phyloP scores from a whole-genome alignment of 2,113 vertebrate species.

The Macrotis lagotis region DNA sequence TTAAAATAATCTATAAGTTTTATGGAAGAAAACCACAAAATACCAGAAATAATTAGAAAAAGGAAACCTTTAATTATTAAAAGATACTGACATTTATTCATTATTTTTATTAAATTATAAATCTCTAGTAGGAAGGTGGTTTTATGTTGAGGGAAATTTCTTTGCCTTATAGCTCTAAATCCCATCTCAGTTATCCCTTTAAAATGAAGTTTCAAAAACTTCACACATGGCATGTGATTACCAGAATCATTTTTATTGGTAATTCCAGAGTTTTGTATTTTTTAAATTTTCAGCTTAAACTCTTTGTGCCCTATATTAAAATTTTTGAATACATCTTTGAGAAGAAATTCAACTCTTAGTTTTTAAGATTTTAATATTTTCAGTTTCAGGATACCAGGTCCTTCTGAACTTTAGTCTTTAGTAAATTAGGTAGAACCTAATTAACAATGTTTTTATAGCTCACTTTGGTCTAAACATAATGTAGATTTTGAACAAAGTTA shows the following conservation, averaged over 20 bases:
- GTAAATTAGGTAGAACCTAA: constrained; percentile 45
- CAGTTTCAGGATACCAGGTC: background rate
- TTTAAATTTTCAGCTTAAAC: background rate
- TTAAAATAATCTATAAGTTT: constrained; percentile 39
- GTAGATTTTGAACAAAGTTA: constrained; percentile 56
- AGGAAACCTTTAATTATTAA: constrained; percentile 12
- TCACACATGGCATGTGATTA: constrained; percentile 7
- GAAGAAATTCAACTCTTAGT: constrained; percentile 15
- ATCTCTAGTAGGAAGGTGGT: constrained; percentile 12
- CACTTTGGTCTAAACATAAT: constrained; percentile 38
- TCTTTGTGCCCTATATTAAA: background rate
- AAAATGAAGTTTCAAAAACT: constrained; percentile 19
- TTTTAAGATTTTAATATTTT: constrained; percentile 46
- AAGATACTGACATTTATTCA: constrained; percentile 14
- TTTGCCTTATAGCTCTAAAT: constrained; percentile 57
- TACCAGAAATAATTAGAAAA: constrained; percentile 26
- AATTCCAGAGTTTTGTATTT: constrained; percentile 37
- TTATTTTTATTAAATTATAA: constrained; percentile 16
- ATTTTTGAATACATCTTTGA: constrained; percentile 22
- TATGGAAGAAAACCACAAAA: constrained; percentile 20
- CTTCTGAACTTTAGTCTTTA: constrained; percentile 38
- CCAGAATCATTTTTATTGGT: background rate
- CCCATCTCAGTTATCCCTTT: constrained; percentile 65
- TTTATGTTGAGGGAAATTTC: constrained; percentile 33
- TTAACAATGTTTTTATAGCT: constrained; percentile 37